Evolutionary conservation across 2,888 invertebrate species (phyloP), one percentile per base, ranked within the genome.

Genomic region (Agrypnus murinus): DNA sequence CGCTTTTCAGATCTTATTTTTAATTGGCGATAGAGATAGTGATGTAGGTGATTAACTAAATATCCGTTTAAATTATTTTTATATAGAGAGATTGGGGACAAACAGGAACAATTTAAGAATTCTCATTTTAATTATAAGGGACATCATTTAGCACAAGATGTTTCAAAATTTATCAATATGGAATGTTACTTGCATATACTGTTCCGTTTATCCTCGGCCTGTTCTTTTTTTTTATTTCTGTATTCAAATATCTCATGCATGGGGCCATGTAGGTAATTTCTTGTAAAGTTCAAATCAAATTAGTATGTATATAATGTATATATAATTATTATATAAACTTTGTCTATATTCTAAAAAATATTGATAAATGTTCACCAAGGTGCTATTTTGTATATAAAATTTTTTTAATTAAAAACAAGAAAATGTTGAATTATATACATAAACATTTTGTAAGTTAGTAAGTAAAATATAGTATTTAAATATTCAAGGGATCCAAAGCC

Each of bases 1-100:
- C 73, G 93, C 93, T 43, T 94, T 94, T 83, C 91, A 92, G 80
- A 87, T 93, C 75, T 87, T 93, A 48, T 92, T 90, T 85, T 87
- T 91, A 34, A 92, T 93, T 79, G 93, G 93, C 66, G 93, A 93
- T 81, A 89, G 90, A 80, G 92, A 92, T 83, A 90, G 91, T 81
- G 92, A 92, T 84, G 89, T 92, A 74, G 92, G 92, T 55, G 92
- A 92, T 83, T 92, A n/a, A n/a, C n/a, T n/a, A 84, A 86, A 50
- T 32, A 5, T 25, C n/a, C n/a, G n/a, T 25, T 25, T n/a, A 48
- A 48, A 48, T 48, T 48, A 48, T 19, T 48, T 48, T 10, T 48
- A 48, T 9, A 48, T 17, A 48, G 15, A 25, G n/a, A n/a, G n/a
- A n/a, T n/a, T n/a, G n/a, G n/a, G n/a, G n/a, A n/a, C n/a, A n/a